Conservation (phyloP, 2,113 vertebrate genomes). For the Sinocyclocheilus anophthalmus region DNA sequence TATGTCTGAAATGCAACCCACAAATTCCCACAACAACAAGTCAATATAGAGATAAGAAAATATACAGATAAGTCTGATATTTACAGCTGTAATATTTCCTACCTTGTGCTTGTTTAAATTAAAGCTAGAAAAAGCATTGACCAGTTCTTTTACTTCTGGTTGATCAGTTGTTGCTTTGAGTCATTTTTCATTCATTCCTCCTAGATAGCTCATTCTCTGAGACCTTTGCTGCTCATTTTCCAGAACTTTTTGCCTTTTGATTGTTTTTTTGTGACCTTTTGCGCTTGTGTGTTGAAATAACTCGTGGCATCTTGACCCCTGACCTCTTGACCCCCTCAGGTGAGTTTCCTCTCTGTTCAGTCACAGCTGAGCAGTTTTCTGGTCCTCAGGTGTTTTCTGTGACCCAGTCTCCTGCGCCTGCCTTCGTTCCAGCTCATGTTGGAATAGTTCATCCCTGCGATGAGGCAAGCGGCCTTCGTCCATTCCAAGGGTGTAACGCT, state of each 20-base stretch:
- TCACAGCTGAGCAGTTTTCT: background rate
- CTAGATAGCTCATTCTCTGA: background rate
- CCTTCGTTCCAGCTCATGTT: background rate
- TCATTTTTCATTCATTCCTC: background rate
- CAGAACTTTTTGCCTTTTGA: background rate
- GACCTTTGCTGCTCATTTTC: background rate
- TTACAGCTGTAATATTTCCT: background rate
- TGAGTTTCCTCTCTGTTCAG: background rate
- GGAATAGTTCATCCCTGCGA: background rate
- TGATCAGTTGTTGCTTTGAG: background rate
- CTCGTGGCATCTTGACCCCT: background rate
- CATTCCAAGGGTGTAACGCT: slow-evolving; percentile 40
- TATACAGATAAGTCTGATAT: background rate
- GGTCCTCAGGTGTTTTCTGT: slow-evolving; percentile 34
- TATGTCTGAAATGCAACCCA: background rate
- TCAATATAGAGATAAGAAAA: background rate
- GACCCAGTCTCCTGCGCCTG: background rate
- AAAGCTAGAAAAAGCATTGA: background rate
- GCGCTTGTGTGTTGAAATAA: background rate
- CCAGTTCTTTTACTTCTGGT: background rate
- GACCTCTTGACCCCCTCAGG: background rate
- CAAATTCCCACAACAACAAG: background rate
- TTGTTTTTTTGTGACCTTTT: background rate
- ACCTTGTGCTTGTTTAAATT: background rate
- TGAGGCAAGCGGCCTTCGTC: slow-evolving; percentile 13